These are phyloP conservation scores for Doryteuthis pealeii DNA, from an alignment of 1,140 invertebrate species.

Conservation along the genomic window DNA sequence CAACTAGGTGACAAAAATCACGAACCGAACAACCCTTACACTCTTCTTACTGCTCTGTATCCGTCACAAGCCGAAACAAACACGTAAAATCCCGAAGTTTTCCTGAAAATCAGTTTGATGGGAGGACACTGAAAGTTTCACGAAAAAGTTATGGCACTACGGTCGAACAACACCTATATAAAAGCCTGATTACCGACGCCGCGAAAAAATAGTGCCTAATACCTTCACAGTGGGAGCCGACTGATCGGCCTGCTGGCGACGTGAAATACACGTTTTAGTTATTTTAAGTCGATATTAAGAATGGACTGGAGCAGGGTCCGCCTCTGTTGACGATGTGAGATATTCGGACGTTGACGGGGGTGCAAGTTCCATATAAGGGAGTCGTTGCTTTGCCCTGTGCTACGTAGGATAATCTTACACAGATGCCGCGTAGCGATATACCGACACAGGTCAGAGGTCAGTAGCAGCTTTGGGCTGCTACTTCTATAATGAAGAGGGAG, in stretches of 20 bases:
- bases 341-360: not conserved
- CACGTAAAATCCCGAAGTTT: conserved; percentile 44
- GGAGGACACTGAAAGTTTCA: conserved; percentile 42
- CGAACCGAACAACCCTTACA: conserved; percentile 11
- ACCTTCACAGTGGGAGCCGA: not conserved
- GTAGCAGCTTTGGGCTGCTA: not conserved
- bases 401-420: not conserved
- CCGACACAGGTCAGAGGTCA: conserved; percentile 1
- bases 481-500: too few relatives aligned
- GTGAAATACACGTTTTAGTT: conserved; percentile 3
- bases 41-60: conserved; percentile 27
- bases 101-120: conserved; percentile 37
- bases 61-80: conserved; percentile 41
- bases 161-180: conserved; percentile 30
- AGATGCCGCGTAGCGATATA: conserved; percentile 6
- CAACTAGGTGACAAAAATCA: conserved; percentile 23
- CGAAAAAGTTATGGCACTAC: conserved; percentile 38
- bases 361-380: conserved; percentile 8
- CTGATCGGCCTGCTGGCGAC: not conserved
- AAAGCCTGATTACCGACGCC: conserved; percentile 32
- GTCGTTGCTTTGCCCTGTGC: not conserved
- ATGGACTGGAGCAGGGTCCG: too few relatives aligned
- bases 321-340: not conserved
- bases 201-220: conserved; percentile 36
- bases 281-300: not conserved